phyloP scores from a whole-genome alignment of 2,888 invertebrate species.

The Miltochrista miniata region DNA sequence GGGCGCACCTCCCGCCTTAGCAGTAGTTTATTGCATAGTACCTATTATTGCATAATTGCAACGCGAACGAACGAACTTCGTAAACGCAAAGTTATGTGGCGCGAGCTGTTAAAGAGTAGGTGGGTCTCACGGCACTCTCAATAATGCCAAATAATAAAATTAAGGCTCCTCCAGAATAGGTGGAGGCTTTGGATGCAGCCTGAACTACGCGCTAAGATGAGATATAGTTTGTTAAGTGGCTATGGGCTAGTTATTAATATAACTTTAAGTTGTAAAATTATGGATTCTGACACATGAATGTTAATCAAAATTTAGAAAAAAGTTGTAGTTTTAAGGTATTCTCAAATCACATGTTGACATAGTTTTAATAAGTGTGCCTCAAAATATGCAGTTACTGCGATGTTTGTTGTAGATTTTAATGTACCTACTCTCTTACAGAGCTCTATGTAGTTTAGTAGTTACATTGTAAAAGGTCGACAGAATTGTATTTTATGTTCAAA shows the following conservation, averaged over 20 bases:
- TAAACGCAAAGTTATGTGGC: too few relatives aligned
- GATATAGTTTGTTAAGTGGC: slow-evolving; percentile 8
- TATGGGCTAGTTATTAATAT: slow-evolving; percentile 6
- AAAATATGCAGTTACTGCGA: slow-evolving; percentile 4
- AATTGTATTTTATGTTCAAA: slow-evolving; percentile 6
- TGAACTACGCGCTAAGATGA: too few relatives aligned
- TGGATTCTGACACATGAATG: slow-evolving; percentile 4
- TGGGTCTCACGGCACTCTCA: too few relatives aligned
- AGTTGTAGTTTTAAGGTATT: slow-evolving; percentile 1
- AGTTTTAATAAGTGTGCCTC: slow-evolving; percentile 12
- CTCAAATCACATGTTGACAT: background rate
- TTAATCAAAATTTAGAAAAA: background rate
- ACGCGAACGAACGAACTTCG: too few relatives aligned
- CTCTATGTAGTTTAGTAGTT: background rate
- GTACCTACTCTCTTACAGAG: too few relatives aligned
- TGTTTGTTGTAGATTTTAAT: background rate
- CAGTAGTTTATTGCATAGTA: too few relatives aligned
- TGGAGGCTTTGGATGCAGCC: too few relatives aligned
- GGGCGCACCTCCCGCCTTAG: too few relatives aligned
- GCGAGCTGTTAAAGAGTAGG: too few relatives aligned
- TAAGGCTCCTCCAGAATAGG: too few relatives aligned
- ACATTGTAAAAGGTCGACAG: background rate
- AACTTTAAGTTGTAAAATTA: slow-evolving; percentile 18
- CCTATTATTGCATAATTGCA: too few relatives aligned
- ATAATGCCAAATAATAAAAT: too few relatives aligned